Evolutionary conservation across 2,797 vertebrate species (phyloP), one percentile per base, ranked within the genome.

Genomic region (Mycteria americana): DNA sequence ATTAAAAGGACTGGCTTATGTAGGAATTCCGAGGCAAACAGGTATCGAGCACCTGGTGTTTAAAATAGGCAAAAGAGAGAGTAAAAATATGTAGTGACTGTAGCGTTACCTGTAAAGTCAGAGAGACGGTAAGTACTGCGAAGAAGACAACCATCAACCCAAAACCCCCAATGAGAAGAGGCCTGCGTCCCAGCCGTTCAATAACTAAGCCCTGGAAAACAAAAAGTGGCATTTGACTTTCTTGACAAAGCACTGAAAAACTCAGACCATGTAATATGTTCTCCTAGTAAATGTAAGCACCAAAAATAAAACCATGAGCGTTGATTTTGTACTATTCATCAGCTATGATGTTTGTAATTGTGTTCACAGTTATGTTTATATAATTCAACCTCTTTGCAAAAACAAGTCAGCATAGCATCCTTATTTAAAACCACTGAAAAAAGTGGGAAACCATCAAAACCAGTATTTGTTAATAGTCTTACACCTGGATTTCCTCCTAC

Each of bases 131-230:
- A 91, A 99, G 98, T 3, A 99, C 97, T 63, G 98, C 97, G 11
- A 99, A 99, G 98, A 98, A 99, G 81, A 98, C 22, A 0, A 98
- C 76, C 99, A 99, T 99, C 70, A 99, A 95, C 16, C 98, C 96
- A 73, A 99, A 99, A 23, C 99, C 99, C 11, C 99, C 99, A 3
- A 99, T 99, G 87, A 99, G 98, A 11, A 99, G 98, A 18, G 98
- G 98, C 51, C 98, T 98, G 63, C 99, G 98, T 18, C 99, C 99
- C 1, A 99, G 97, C 6, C 97, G 97, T 70, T 99, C 99, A 10
- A 99, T 99, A 70, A 99, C 99, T 86, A 99, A 97, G 31, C 99
- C 98, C 99, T 99, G 95, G 35, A 90, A 53, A 83, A 48, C 28
- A 93, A 72, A 24, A 92, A 16, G 11, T 7, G 31, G 1, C 46